Evolutionary conservation across 2,113 vertebrate species (phyloP), one percentile per base, ranked within the genome.

Genomic region (Tragelaphus scriptus): DNA sequence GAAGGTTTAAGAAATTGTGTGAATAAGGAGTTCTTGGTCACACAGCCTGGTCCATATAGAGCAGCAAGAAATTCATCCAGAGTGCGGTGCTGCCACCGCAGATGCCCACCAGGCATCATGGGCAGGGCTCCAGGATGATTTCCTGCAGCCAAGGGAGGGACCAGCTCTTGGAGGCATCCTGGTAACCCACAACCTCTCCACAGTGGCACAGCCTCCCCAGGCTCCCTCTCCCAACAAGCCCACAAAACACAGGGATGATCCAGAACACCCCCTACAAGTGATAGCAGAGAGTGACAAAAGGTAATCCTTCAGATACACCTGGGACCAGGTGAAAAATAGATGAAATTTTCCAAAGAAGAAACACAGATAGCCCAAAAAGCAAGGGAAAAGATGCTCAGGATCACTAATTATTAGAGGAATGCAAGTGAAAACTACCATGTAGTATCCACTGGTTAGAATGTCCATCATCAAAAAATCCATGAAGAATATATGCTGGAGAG

Each of bases 1-100:
- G 99, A 99, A 97, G 99, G 99, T 98, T 99, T 99, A 97, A 98
- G 99, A 97, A 99, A 99, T 99, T 99, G 99, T 82, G 99, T 99
- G 97, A 99, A 99, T 98, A 99, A 99, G 98, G 99, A 99, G 97
- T 99, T 99, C 98, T 99, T 99, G 97, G 99, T 99, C 92, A 99
- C 99, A 86, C 99, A 9, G 99, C 99, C 19, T 99, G 99, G 99
- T 99, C 99, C 23, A 98, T 99, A 99, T 99, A 98, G 99, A 99
- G 93, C 99, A 99, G 97, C 99, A 99, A 87, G 98, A 98, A 2
- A 98, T 99, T 94, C 99, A 99, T 98, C 99, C 99, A 0, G 99
- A 99, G 99, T 99, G 99, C 98, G 99, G 99, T 77, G 99, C 99
- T 56, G 99, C 99, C 98, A 99, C 99, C 99, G 99, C 99, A 99